Base-by-base conservation (phyloP, 2,113 vertebrate species). In the Microcebus tavaratra region DNA sequence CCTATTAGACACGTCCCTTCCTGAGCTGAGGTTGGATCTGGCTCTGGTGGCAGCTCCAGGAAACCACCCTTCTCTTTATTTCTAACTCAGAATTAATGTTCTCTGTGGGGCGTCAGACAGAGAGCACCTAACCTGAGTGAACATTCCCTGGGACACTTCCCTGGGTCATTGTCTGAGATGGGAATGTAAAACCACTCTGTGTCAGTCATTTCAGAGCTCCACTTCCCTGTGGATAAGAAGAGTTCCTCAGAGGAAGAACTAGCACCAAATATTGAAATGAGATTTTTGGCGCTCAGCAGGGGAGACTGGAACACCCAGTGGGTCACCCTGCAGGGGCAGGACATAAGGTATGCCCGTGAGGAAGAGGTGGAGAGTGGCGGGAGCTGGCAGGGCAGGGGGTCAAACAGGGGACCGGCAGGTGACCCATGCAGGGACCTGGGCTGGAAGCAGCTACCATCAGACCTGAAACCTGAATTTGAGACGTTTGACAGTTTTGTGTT, bases 391-490 rank as follows among this genome's bases (percentile, higher is more conserved):
- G 42, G 79, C 6, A 53, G 15, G 59, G 25, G 59, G 39, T 1
- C 29, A 27, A 65, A 21, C 45, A 50, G 53, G 8, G 39, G 3
- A 21, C 2, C 13, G 0, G 31, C 6, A 31, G 31, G 76, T 45
- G 11, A 42, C 23, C 15, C 14, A 13, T 2, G 1, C 14, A 0
- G 27, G 13, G 27, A 8, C 15, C 17, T 45, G 29, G 1, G 45
- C 42, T 25, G 45, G 20, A 79, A 34, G 70, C 4, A 45, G 50
- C n/a, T 89, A 67, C 53, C 50, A 13, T 83, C 45, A 85, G 45
- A 70, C 15, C 68, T 78, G 50, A 85, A 73, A 67, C 25, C 21
- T 36, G 0, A 65, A 27, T 53, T 53, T 75, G 34, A 84, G 63
- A 88, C 70, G 13, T 11, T 7, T 3, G 53, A 29, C 9, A 36